Evolutionary conservation across 1,140 invertebrate genomes (phyloP), one percentile per base, ranked within the genome.

Genomic region (Anoplolepis gracilipes): DNA sequence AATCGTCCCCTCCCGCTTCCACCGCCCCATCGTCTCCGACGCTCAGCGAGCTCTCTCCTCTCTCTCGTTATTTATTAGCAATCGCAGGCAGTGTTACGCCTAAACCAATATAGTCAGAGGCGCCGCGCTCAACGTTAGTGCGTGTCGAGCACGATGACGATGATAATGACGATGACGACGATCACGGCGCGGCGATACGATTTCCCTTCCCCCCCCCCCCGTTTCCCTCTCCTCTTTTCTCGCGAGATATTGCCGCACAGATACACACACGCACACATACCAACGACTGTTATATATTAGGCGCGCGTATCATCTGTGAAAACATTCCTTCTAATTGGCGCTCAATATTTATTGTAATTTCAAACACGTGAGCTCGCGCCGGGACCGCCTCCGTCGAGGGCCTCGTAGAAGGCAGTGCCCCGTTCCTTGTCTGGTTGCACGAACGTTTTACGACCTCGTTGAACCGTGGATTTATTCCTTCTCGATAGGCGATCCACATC

Each of bases 271-370:
- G 10, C 11, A 42, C 39, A 11, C 5, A 49, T 6, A 19, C 16
- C 16, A n/a, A 61, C 53, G 53, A 55, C 72, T 16, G 72, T 13
- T 53, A 33, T 49, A 84, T 77, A 84, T 75, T 42, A 65, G 61
- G 42, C 59, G 62, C 64, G 49, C 64, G 88, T 79, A 86, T 93
- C 92, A 92, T 93, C 92, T 93, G 92, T 93, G 88, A 93, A 93
- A 93, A 93, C 92, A 93, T 87, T 82, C 73, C 81, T 79, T 87
- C 30, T 90, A 91, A 92, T 93, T 89, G 86, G 89, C 86, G 73
- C 72, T 57, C 65, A 67, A 91, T 93, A 91, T 93, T 93, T 93
- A 93, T 93, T 92, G 91, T 91, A 90, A 93, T 92, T 88, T 88
- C 86, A 91, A 93, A 92, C 92, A 93, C 90, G 90, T 92, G 92